phyloP scores from a whole-genome alignment of 2,797 vertebrate genomes.

The Gallinago nigripennis region DNA sequence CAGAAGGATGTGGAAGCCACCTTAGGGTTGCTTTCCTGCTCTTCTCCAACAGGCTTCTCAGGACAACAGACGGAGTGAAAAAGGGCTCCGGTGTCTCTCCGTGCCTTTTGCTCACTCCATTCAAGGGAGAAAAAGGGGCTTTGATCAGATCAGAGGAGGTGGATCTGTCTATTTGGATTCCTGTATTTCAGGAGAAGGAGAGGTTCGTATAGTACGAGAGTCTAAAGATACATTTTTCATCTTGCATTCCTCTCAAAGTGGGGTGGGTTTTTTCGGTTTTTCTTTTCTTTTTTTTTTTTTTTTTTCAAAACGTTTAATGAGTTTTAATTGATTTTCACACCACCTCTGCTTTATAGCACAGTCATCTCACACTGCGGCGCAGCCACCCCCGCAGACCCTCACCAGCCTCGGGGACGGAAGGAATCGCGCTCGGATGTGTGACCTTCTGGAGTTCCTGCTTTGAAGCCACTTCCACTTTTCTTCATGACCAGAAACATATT shows the following conservation, averaged over 20 bases:
- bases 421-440: not conserved
- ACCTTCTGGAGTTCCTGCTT: not conserved
- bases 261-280: no score
- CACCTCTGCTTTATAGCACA: not conserved
- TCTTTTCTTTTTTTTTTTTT: not conserved
- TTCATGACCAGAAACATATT: not conserved
- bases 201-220: not conserved
- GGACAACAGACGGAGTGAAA: not conserved
- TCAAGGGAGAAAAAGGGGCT: not conserved
- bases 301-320: not conserved
- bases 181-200: not conserved
- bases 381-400: not conserved
- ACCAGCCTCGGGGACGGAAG: not conserved
- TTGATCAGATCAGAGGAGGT: not conserved
- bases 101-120: accelerated
- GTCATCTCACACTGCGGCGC: accelerated
- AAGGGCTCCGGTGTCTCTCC: not conserved
- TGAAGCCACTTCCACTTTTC: not conserved
- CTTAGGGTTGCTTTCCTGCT: not conserved
- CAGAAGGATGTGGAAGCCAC: accelerated
- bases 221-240: not conserved
- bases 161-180: not conserved
- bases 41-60: not conserved
- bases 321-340: not conserved
- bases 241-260: not conserved